phyloP scores from a whole-genome alignment of 2,797 vertebrate species.

The Leptatherina wallacei region DNA sequence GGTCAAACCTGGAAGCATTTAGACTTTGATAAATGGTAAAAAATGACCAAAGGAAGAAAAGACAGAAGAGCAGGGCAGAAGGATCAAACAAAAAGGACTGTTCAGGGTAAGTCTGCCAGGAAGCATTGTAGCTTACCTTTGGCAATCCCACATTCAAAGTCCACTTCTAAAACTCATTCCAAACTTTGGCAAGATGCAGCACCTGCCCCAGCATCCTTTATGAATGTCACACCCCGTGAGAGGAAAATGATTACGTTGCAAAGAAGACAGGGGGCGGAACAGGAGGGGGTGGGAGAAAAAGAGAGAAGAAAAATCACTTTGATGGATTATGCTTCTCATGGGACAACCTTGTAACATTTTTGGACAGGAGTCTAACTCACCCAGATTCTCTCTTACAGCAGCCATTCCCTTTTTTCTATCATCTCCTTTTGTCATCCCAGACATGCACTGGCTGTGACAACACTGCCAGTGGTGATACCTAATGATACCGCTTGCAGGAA shows the following conservation, averaged over 20 bases:
- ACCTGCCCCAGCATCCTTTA: constrained; percentile 79
- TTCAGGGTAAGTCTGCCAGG: constrained; percentile 40
- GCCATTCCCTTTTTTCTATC: constrained; percentile 53
- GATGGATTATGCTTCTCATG: constrained; percentile 84
- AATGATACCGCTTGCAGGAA: constrained; percentile 78
- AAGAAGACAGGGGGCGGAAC: constrained; percentile 75
- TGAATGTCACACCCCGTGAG: constrained; percentile 86
- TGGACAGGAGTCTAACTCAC: constrained; percentile 79
- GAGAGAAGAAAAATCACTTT: constrained; percentile 82
- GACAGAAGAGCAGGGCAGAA: constrained; percentile 22
- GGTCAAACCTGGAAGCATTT: background rate
- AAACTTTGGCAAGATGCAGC: constrained; percentile 77
- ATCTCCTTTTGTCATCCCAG: constrained; percentile 70
- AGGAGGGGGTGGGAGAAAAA: constrained; percentile 50
- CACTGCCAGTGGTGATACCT: constrained; percentile 67
- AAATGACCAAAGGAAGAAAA: constrained; percentile 30
- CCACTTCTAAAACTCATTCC: constrained; percentile 70
- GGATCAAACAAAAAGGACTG: constrained; percentile 44
- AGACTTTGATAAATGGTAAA: constrained; percentile 26
- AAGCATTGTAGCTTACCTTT: constrained; percentile 61
- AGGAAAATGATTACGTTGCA: constrained; percentile 88
- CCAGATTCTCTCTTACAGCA: constrained; percentile 57
- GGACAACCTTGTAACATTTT: constrained; percentile 88
- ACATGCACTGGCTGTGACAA: constrained; percentile 65
- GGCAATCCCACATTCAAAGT: constrained; percentile 55